phyloP scores from a whole-genome alignment of 2,797 vertebrate species.

The Intellagama lesueurii region DNA sequence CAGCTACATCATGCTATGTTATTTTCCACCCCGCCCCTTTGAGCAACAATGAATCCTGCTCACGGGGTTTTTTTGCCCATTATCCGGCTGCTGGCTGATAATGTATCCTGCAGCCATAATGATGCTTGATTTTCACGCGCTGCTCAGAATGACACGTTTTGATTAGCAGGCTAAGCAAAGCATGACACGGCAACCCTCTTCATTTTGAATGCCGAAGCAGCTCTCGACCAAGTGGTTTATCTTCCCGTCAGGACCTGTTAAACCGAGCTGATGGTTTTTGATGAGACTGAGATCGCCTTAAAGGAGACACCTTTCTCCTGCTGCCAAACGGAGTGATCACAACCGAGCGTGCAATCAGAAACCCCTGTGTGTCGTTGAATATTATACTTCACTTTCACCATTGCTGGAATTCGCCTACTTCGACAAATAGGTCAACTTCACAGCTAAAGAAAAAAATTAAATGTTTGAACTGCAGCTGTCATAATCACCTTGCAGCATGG shows the following conservation, averaged over 20 bases:
- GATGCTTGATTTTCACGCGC: constrained; percentile 67
- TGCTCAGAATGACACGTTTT: constrained; percentile 58
- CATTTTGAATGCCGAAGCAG: constrained; percentile 23
- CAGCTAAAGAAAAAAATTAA: background rate
- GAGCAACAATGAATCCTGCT: constrained; percentile 62
- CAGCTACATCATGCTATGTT: constrained; percentile 47
- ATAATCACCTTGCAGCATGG: too few relatives aligned
- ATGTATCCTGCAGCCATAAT: constrained; percentile 60
- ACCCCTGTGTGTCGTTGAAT: too few relatives aligned
- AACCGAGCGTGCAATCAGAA: background rate
- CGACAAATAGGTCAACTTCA: background rate
- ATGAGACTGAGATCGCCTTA: constrained; percentile 26
- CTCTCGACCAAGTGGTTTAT: constrained; percentile 37
- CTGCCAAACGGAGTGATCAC: background rate
- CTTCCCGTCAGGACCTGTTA: constrained; percentile 16
- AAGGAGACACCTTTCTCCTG: background rate
- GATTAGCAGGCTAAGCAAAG: constrained; percentile 64
- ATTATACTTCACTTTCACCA: background rate
- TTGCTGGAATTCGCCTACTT: background rate
- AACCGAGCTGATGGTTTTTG: background rate
- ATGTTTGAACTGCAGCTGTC: too few relatives aligned
- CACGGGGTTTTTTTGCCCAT: constrained; percentile 20
- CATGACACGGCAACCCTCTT: constrained; percentile 40
- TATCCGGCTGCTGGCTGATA: constrained; percentile 55
- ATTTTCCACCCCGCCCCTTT: constrained; percentile 25